These are phyloP conservation scores for Leucopsar rothschildi DNA, from an alignment of 2,113 vertebrate genomes.

Conservation along the genomic window DNA sequence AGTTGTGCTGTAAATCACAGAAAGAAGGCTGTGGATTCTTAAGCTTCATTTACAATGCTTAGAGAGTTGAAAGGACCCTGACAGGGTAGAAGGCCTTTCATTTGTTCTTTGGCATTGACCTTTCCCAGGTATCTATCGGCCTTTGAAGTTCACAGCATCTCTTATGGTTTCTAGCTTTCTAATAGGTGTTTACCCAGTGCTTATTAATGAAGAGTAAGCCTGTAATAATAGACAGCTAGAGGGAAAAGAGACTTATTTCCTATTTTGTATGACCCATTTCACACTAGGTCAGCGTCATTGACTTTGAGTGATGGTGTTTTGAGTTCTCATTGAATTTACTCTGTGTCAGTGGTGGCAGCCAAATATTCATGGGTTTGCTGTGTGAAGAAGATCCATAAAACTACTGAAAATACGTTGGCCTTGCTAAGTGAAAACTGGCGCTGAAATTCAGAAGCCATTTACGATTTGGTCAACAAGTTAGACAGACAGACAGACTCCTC, in stretches of 20 bases:
- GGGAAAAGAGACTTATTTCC: background rate
- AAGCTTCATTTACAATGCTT: background rate
- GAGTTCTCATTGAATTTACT: background rate
- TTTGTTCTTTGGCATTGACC: background rate
- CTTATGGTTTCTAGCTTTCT: background rate
- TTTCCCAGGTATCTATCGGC: background rate
- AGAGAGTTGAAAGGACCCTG: slow-evolving; percentile 5
- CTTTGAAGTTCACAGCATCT: slow-evolving; percentile 46
- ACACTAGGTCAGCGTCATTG: background rate
- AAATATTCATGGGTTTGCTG: background rate
- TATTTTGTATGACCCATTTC: slow-evolving; percentile 1
- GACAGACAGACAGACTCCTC: background rate
- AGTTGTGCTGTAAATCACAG: background rate
- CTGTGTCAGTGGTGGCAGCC: background rate
- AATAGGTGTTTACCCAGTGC: background rate
- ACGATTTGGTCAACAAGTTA: background rate
- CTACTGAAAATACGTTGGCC: background rate
- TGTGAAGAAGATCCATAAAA: background rate
- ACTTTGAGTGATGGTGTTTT: background rate
- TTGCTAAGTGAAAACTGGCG: background rate
- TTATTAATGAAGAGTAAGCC: slow-evolving; percentile 3
- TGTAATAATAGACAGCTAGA: slow-evolving; percentile 21
- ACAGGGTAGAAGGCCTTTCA: background rate
- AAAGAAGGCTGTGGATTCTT: background rate
- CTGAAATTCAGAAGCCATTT: background rate